Evolutionary conservation across 1,140 invertebrate species (phyloP), one percentile per base, ranked within the genome.

Genomic region (Achatina immaculata): DNA sequence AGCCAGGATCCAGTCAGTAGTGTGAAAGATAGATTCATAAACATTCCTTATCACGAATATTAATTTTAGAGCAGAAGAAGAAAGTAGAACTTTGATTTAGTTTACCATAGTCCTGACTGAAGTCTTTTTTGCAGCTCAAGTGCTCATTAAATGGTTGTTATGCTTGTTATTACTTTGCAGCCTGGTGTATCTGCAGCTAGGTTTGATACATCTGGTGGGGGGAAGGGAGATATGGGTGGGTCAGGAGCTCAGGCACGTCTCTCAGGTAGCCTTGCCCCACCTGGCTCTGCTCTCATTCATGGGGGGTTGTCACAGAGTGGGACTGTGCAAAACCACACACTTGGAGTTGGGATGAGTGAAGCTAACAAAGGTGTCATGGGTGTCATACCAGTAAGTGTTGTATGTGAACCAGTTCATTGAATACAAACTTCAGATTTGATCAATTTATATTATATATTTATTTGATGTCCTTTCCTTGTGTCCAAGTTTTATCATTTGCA

Each of bases 381-480:
- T 43, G 92, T 94, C 2, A 95, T 95, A 89, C 94, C 94, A 2
- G 94, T 94, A 79, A 93, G 93, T 83, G 31, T 81, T 62, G 62
- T 7, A n/a, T n/a, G n/a, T n/a, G n/a, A n/a, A n/a, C n/a, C n/a
- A n/a, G n/a, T n/a, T n/a, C n/a, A 9, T 16, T 6, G 34, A 45
- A 72, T 38, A 21, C 9, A 66, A n/a, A n/a, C n/a, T 66, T 66
- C 11, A n/a, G 19, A 66, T 19, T 19, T 19, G 9, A 19, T n/a
- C 9, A 11, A 66, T 66, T 66, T 19, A 38, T 72, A 72, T 36
- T 43, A 36, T 38, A 34, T 21, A 21, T 68, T n/a, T 45, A 3
- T 77, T 77, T 28, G n/a, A n/a, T n/a, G n/a, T n/a, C n/a, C n/a
- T 77, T 11, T 77, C 34, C 62, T 11, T 34, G 2, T 68, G 11